A percentile compares a stretch with the other conserved stretches of the same genome.
These are phyloP conservation scores for Spatulosminthurus flaviceps DNA, from an alignment of 2,888 invertebrate genomes.

Conservation along the genomic window DNA sequence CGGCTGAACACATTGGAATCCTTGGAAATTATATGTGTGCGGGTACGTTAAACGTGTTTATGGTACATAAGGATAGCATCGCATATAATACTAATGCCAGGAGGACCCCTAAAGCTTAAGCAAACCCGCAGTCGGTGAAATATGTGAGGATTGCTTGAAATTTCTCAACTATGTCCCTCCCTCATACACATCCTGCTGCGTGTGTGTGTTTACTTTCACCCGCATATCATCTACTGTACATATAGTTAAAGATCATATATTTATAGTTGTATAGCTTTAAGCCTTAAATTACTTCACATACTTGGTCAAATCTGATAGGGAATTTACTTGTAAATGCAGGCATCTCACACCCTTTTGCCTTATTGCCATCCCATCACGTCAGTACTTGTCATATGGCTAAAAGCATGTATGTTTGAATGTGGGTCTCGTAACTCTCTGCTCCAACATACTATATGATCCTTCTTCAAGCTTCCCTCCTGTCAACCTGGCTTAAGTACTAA, in stretches of 20 bases:
- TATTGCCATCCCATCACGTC: background rate
- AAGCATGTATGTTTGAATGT: background rate
- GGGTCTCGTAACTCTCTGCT: background rate
- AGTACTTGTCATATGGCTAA: background rate
- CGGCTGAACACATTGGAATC: background rate
- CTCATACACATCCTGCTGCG: background rate
- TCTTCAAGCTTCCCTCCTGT: conserved; percentile 9
- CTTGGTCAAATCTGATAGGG: conserved; percentile 1
- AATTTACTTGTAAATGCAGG: conserved; percentile 5
- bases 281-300: no score
- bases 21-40: no score
- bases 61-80: no score
- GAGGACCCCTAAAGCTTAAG: no score
- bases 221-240: no score
- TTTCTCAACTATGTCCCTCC: background rate
- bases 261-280: no score
- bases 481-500: conserved; percentile 18
- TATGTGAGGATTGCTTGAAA: conserved; percentile 13
- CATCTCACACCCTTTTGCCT: background rate
- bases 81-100: no score
- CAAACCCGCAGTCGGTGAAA: background rate
- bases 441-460: background rate
- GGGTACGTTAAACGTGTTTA: no score
- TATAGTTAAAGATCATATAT: no score
- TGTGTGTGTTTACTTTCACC: conserved; percentile 8